Percentiles rank a stretch among this genome's conserved stretches.
Conservation (phyloP, 2,888 invertebrate genomes). For the Cheilosia urbana region DNA sequence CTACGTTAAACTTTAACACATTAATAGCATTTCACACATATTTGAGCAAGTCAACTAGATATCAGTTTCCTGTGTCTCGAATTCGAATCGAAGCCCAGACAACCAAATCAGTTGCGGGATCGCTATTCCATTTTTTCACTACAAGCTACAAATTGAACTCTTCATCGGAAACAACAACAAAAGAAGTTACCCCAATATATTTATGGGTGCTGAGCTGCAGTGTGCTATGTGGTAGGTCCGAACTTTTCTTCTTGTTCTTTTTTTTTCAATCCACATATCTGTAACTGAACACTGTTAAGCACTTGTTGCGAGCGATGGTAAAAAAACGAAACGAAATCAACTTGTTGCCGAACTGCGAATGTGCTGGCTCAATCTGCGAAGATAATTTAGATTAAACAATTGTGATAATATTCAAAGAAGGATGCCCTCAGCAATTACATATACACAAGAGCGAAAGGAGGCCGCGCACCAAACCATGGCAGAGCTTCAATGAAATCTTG, state of each 20-base stretch:
- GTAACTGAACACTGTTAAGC: conserved; percentile 5
- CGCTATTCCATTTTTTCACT: no score
- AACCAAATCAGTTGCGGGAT: no score
- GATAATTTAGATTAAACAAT: conserved; percentile 68
- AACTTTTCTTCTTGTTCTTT: neutral
- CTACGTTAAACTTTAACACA: no score
- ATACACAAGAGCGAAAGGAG: conserved; percentile 29
- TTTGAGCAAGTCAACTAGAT: no score
- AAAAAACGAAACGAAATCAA: neutral
- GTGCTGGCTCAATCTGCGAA: conserved; percentile 41
- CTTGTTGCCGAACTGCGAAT: conserved; percentile 3
- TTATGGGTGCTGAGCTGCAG: neutral
- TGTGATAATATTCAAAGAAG: conserved; percentile 59
- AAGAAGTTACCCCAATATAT: neutral
- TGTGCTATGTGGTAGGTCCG: conserved; percentile 16
- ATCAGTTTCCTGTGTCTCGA: no score
- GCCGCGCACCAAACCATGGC: neutral
- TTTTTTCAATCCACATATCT: neutral
- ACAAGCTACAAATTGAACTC: neutral
- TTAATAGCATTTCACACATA: no score
- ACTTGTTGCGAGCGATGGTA: neutral
- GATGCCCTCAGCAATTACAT: conserved; percentile 36
- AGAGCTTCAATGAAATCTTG: conserved; percentile 44
- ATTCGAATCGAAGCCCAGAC: no score
- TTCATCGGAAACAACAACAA: neutral